Conservation (phyloP, 2,888 invertebrate species). For the Isoperla grammatica region DNA sequence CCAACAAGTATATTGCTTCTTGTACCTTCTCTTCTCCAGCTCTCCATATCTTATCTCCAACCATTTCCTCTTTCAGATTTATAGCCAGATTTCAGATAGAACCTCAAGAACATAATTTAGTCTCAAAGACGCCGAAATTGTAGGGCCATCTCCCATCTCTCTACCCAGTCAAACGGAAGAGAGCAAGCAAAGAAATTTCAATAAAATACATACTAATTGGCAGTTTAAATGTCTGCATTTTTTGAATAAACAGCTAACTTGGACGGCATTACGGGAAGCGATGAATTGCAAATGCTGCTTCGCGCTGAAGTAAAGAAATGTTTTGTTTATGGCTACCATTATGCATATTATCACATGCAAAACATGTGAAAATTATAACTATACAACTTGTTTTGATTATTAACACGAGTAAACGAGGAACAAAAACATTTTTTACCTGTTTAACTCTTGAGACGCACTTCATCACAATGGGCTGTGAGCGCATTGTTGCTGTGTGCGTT, state of each 20-base stretch:
- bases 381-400: too few relatives aligned
- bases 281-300: too few relatives aligned
- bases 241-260: not conserved
- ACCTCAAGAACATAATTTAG: conserved; percentile 2
- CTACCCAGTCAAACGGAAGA: not conserved
- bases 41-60: conserved; percentile 1
- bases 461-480: too few relatives aligned
- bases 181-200: not conserved
- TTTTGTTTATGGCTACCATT: too few relatives aligned
- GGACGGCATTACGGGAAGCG: too few relatives aligned
- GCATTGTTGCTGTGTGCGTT: too few relatives aligned
- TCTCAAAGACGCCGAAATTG: conserved; percentile 6
- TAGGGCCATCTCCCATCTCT: not conserved
- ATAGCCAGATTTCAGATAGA: conserved; percentile 6
- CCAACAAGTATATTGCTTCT: not conserved
- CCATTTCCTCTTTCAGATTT: conserved; percentile 6
- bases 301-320: too few relatives aligned
- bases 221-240: conserved; percentile 1
- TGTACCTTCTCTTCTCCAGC: not conserved
- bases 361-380: too few relatives aligned
- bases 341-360: too few relatives aligned
- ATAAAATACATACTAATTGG: conserved; percentile 3
- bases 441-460: too few relatives aligned
- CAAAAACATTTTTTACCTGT: too few relatives aligned
- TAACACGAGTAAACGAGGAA: too few relatives aligned